Conservation (phyloP, 2,888 invertebrate genomes). For the Chaetogeoica ovagalla region DNA sequence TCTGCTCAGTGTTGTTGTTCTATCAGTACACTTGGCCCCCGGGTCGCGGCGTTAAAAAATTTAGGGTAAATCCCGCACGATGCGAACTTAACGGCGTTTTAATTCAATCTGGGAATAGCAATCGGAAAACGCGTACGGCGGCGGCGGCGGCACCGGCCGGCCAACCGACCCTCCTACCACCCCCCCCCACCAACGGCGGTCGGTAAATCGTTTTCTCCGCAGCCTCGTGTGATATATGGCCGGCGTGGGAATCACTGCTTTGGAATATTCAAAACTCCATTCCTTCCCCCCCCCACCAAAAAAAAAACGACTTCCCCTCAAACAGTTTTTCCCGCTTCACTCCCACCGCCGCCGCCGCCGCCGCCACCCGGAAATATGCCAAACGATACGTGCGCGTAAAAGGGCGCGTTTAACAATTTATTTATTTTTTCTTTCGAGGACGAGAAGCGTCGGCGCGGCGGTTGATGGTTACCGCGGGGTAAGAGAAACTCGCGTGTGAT, state of each 20-base stretch:
- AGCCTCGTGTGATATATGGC: slow-evolving; percentile 39
- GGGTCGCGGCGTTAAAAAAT: slow-evolving; percentile 37
- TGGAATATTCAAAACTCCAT: slow-evolving; percentile 35
- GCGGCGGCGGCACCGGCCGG: neutral
- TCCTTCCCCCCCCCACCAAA: neutral
- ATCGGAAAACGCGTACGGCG: neutral
- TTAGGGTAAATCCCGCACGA: slow-evolving; percentile 30
- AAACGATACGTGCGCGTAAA: neutral
- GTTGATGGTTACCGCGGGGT: too few species aligned
- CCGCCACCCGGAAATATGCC: slow-evolving; percentile 10
- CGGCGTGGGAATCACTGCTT: slow-evolving; percentile 43
- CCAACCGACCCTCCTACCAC: neutral
- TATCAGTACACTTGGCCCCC: too few species aligned
- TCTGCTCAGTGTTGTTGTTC: too few species aligned
- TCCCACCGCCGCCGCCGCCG: neutral
- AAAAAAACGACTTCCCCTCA: neutral
- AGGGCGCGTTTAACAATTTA: too few species aligned
- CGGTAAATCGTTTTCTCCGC: slow-evolving; percentile 13
- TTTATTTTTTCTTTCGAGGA: too few species aligned
- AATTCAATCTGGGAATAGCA: slow-evolving; percentile 57
- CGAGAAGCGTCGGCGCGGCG: too few species aligned
- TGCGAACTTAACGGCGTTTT: slow-evolving; percentile 56
- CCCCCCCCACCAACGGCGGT: neutral
- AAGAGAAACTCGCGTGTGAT: too few species aligned
- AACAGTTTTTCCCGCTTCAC: too few species aligned